Base-by-base conservation (phyloP, 2,797 vertebrate genomes). In the Jordanella pulchra region DNA sequence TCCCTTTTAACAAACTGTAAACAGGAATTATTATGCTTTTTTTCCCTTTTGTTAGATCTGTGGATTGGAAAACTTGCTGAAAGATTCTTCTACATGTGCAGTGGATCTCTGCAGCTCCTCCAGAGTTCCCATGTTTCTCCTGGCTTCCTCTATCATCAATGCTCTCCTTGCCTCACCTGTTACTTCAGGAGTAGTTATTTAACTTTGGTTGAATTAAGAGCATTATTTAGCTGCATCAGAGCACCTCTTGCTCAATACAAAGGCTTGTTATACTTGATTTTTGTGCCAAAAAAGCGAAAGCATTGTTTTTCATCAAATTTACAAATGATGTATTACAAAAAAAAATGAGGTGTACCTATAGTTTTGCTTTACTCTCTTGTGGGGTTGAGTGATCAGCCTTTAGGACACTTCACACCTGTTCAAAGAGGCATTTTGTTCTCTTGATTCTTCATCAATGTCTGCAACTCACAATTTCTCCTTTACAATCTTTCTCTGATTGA, bases 321-420 rank as follows among this genome's bases (percentile, higher is more conserved):
- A 39, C 5, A 39, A 39, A 39, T 39, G 5, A 39, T 39, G 35
- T 39, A 5, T 39, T 39, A 0, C 35, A 39, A 39, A 7, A 7
- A 39, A 39, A 39, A 39, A 4, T 7, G 9, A 27, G 3, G 10
- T 54, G 53, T 54, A 27, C 5, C 11, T 25, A 25, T 25, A 13
- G 3, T 25, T 35, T 44, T 42, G 39, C 23, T 42, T 25, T 7
- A 13, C 35, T 13, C 35, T 54, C 75, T 68, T 7, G 9, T 85
- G 67, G 21, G 71, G 28, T 47, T 66, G 51, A n/a, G 17, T 71
- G 51, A 56, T 42, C 73, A 69, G 75, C 71, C 69, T 86, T 85
- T 66, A 76, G 77, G 66, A 83, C 90, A 84, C 54, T 48, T 73
- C 92, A 87, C 92, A 94, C 92, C 93, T 94, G 92, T 87, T 76